Conservation (phyloP, 2,888 invertebrate species). For the Cerastoderma edule region DNA sequence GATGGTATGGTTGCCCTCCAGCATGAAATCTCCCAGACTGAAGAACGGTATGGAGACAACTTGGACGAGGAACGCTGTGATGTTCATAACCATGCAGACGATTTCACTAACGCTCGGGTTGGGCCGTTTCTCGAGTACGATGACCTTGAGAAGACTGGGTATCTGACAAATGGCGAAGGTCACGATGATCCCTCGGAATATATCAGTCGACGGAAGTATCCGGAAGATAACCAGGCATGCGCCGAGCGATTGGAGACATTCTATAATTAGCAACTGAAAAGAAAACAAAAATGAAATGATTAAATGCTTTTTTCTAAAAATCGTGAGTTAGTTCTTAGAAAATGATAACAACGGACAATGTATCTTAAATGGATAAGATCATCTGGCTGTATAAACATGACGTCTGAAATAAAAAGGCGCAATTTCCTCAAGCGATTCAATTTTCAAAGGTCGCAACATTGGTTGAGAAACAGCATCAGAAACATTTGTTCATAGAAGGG, state of each 20-base stretch:
- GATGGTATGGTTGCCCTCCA: constrained; percentile 65
- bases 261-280: constrained; percentile 72
- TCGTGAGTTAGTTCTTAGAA: too few species aligned
- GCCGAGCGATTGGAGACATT: constrained; percentile 76
- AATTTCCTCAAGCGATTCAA: too few species aligned
- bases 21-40: constrained; percentile 59
- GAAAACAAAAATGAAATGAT: background rate
- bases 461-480: too few species aligned
- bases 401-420: too few species aligned
- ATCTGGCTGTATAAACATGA: too few species aligned
- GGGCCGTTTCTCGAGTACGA: constrained; percentile 70
- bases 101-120: constrained; percentile 66
- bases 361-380: too few species aligned
- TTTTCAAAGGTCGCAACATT: too few species aligned
- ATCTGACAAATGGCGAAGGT: constrained; percentile 80
- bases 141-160: constrained; percentile 80
- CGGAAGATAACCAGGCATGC: constrained; percentile 80
- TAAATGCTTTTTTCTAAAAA: too few species aligned
- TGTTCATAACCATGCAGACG: constrained; percentile 60
- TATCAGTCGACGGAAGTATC: constrained; percentile 79
- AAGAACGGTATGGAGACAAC: constrained; percentile 68
- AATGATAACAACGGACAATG: too few species aligned
- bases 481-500: too few species aligned
- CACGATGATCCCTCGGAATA: constrained; percentile 80
- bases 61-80: constrained; percentile 73